Evolutionary conservation across 2,113 vertebrate species (phyloP).

Genomic region (Amphiprion percula): DNA sequence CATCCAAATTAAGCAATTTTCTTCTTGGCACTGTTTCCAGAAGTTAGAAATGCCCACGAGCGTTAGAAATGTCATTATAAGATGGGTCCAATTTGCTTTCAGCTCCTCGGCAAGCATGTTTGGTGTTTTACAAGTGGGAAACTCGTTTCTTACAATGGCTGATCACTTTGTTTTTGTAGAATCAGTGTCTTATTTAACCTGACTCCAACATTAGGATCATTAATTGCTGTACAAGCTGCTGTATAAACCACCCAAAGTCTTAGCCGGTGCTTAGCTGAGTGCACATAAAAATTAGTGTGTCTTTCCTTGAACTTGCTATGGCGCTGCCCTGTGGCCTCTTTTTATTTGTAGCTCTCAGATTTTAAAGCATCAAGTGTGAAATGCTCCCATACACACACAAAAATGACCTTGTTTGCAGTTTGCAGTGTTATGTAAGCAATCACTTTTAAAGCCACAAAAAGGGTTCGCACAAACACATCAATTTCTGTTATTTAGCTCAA

Average conservation of each 20-base stretch:
- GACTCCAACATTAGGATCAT: neutral
- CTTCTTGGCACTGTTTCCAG: neutral
- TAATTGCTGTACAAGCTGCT: slow-evolving; percentile 1
- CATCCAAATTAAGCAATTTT: neutral
- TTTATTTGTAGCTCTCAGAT: neutral
- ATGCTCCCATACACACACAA: no score
- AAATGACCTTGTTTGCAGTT: no score
- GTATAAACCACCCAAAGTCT: slow-evolving; percentile 3
- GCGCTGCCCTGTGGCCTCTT: neutral
- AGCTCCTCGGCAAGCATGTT: neutral
- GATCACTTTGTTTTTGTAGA: neutral
- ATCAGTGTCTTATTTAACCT: no score
- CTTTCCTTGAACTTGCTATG: neutral
- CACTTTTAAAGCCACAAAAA: neutral
- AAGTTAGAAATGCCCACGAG: neutral
- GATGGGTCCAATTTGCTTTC: neutral
- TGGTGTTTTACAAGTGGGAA: neutral
- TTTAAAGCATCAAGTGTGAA: no score
- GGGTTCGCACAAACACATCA: no score
- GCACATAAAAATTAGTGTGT: neutral
- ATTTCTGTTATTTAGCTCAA: no score
- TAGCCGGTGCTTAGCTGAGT: neutral
- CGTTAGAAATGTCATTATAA: no score
- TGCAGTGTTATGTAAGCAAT: neutral
- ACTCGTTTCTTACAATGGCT: neutral